Percentiles rank a stretch among this genome's conserved stretches.
phyloP scores from a whole-genome alignment of 2,888 invertebrate species.

The Eristalis pertinax region DNA sequence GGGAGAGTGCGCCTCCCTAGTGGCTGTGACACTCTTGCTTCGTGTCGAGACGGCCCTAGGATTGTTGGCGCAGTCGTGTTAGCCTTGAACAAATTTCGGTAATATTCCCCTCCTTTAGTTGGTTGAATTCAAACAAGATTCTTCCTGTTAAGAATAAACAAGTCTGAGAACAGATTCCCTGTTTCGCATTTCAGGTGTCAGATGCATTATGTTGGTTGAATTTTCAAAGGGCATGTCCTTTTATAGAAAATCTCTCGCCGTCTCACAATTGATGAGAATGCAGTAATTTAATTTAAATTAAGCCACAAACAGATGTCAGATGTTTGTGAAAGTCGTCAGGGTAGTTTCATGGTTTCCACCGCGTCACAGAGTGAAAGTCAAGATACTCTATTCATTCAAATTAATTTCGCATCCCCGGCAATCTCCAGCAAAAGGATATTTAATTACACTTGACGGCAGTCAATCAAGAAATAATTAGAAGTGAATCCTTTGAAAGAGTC shows the following conservation, averaged over 20 bases:
- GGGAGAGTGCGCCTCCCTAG: too few species aligned
- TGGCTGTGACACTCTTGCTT: too few species aligned
- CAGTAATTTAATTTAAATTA: not conserved
- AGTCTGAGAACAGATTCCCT: too few species aligned
- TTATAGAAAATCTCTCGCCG: not conserved
- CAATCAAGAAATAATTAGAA: constrained; percentile 15
- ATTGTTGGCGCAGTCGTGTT: too few species aligned
- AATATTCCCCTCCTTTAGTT: too few species aligned
- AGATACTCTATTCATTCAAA: not conserved
- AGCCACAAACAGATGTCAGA: not conserved
- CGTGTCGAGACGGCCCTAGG: too few species aligned
- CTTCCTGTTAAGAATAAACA: too few species aligned
- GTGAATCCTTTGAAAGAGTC: not conserved
- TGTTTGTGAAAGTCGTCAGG: not conserved
- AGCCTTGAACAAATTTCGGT: too few species aligned
- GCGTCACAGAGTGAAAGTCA: not conserved
- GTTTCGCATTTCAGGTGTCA: too few species aligned
- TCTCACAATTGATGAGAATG: not conserved
- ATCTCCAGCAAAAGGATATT: constrained; percentile 6
- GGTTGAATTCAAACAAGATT: too few species aligned
- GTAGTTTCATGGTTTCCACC: not conserved
- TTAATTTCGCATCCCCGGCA: not conserved
- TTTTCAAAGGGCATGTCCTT: too few species aligned
- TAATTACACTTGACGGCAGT: constrained; percentile 11
- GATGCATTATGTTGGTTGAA: too few species aligned